These are phyloP conservation scores for Folsomia manolachei DNA, from an alignment of 2,888 invertebrate species.

Conservation along the genomic window DNA sequence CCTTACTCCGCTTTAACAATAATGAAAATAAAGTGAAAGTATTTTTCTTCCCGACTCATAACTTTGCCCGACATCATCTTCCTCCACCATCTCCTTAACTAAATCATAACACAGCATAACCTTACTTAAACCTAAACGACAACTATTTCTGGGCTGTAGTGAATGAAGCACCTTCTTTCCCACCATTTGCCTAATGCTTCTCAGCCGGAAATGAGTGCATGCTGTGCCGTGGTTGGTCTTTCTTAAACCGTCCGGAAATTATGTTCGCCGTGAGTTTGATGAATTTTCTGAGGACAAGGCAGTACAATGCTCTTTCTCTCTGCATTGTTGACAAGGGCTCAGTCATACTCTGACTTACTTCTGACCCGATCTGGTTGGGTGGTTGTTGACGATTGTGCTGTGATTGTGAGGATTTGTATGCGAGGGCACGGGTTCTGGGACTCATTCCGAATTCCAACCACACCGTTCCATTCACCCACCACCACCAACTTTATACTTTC, in stretches of 20 bases:
- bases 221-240: background rate
- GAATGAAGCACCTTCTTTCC: background rate
- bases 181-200: background rate
- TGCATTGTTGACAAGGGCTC: background rate
- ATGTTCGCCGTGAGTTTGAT: background rate
- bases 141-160: no score
- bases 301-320: no score
- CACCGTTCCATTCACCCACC: background rate
- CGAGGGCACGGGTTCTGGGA: background rate
- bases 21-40: no score
- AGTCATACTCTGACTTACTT: background rate
- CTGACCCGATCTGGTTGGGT: no score
- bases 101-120: no score
- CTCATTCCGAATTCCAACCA: background rate
- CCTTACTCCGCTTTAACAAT: no score
- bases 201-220: background rate
- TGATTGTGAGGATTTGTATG: background rate
- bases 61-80: background rate
- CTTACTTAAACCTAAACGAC: no score
- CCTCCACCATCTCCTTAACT: no score
- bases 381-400: no score
- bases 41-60: background rate
- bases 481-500: background rate
- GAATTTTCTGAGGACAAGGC: background rate
- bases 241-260: background rate